Conservation (phyloP, 2,113 vertebrate species). For the Charadrius vociferus region DNA sequence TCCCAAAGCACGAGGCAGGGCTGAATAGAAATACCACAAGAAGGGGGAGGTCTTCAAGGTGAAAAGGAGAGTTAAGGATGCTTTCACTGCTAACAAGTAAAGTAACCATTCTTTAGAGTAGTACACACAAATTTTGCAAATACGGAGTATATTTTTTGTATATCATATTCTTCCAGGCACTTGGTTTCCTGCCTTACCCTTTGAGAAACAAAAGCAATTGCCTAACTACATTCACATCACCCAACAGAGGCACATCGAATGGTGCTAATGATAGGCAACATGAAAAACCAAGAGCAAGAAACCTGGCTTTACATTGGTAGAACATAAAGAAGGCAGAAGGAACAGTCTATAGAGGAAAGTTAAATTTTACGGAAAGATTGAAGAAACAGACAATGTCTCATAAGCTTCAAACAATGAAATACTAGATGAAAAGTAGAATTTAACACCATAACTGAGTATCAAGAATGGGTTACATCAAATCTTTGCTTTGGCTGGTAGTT, state of each 20-base stretch:
- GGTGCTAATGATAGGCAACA: background rate
- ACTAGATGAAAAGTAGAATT: background rate
- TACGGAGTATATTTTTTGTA: background rate
- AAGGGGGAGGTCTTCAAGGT: constrained; percentile 85
- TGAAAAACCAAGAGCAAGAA: background rate
- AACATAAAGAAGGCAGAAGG: background rate
- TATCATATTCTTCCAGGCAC: background rate
- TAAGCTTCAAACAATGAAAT: background rate
- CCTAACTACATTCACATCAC: background rate
- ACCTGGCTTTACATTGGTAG: background rate
- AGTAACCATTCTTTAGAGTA: background rate
- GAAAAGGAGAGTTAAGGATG: constrained; percentile 80
- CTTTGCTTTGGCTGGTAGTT: background rate
- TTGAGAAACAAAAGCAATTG: background rate
- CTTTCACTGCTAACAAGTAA: background rate
- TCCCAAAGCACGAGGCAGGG: constrained; percentile 88
- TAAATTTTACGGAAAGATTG: background rate
- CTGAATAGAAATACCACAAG: constrained; percentile 97
- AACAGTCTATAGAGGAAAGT: background rate
- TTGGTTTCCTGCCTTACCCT: background rate
- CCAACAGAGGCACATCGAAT: background rate
- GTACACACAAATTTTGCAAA: background rate
- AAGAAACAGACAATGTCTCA: background rate
- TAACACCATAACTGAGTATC: background rate
- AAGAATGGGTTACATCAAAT: background rate